A percentile compares a stretch with the other conserved stretches of the same genome.
Conservation (phyloP, 2,113 vertebrate genomes). For the Anseranas semipalmata region DNA sequence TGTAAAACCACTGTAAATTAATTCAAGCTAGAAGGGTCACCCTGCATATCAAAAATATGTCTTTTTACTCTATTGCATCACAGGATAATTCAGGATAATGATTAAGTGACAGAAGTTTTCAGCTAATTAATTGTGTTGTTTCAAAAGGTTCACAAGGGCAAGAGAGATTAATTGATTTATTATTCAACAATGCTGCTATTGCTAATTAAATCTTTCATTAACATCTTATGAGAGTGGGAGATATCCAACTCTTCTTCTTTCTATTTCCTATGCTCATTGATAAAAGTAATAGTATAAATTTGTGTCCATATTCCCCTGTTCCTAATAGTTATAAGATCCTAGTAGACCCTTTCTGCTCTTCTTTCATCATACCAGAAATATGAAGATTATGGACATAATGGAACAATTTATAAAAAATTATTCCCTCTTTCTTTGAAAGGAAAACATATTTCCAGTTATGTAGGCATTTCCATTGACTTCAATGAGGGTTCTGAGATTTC, state of each 20-base stretch:
- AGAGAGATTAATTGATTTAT: slow-evolving; percentile 42
- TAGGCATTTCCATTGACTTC: neutral
- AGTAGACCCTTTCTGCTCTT: neutral
- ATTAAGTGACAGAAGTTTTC: slow-evolving; percentile 22
- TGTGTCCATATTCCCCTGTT: neutral
- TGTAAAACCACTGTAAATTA: neutral
- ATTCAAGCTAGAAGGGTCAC: neutral
- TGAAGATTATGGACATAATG: neutral
- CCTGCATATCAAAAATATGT: neutral
- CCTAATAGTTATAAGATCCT: neutral
- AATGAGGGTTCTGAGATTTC: neutral
- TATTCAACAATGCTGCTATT: neutral
- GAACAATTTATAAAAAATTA: neutral
- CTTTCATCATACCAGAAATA: neutral
- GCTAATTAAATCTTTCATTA: slow-evolving; percentile 54
- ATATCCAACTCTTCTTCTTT: neutral
- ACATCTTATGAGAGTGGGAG: neutral
- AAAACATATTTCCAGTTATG: neutral
- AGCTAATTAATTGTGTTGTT: neutral
- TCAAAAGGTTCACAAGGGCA: slow-evolving; percentile 8
- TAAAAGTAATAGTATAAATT: neutral
- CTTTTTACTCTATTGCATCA: neutral
- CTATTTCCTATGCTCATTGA: neutral
- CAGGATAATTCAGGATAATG: neutral
- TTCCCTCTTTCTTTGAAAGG: neutral